Conservation (phyloP, 2,888 invertebrate species). For the Polydesmus complanatus region DNA sequence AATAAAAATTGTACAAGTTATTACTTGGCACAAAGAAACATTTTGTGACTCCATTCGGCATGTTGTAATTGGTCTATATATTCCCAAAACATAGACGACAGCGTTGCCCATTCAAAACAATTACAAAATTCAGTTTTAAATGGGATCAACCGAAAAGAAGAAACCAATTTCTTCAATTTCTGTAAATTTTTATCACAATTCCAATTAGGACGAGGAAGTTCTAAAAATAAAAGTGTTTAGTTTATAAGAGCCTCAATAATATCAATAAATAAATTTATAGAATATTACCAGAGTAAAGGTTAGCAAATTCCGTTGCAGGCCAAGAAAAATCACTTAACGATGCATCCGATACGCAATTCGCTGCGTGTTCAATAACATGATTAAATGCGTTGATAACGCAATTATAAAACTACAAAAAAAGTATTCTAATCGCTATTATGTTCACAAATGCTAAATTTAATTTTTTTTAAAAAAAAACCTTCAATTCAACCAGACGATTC, state of each 20-base stretch:
- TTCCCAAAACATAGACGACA: not conserved
- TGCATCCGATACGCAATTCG: not conserved
- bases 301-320: constrained; percentile 4
- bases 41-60: not conserved
- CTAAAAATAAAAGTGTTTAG: not conserved
- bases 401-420: not conserved
- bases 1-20: not conserved
- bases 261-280: not conserved
- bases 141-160: not conserved
- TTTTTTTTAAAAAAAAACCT: not conserved
- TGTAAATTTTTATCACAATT: not conserved
- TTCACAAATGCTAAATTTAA: not conserved
- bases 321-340: constrained; percentile 3
- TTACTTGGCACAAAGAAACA: not conserved
- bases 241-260: not conserved
- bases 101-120: not conserved
- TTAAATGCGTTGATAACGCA: constrained; percentile 4
- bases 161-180: not conserved
- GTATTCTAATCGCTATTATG: not conserved
- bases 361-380: constrained; percentile 1
- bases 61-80: not conserved
- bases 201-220: not conserved
- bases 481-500: not conserved
- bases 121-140: not conserved
- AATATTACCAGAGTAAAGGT: not conserved